Percentiles rank a stretch among this genome's conserved stretches.
Evolutionary conservation across 2,113 vertebrate species (phyloP).

Genomic region (Toxotes chatareus): DNA sequence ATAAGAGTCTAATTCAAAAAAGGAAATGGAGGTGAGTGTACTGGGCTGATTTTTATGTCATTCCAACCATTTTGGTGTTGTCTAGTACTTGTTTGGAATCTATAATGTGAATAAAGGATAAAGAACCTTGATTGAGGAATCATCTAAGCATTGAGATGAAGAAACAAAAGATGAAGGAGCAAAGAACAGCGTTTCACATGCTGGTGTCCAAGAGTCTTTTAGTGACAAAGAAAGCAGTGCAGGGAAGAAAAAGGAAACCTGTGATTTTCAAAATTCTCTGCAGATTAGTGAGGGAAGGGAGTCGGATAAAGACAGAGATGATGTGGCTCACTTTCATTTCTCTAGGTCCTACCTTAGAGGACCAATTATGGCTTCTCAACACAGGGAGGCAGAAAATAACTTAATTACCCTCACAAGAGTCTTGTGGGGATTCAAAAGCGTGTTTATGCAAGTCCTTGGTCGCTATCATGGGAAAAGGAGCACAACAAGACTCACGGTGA

Average conservation of each 20-base stretch:
- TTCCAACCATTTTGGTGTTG: too few relatives aligned
- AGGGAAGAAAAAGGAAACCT: background rate
- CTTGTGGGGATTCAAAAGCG: slow-evolving; percentile 22
- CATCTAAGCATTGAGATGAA: background rate
- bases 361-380: slow-evolving; percentile 14
- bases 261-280: background rate
- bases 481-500: background rate
- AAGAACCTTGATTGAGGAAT: background rate
- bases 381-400: slow-evolving; percentile 6
- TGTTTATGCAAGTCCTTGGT: slow-evolving; percentile 29
- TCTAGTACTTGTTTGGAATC: too few relatives aligned
- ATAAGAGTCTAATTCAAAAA: background rate
- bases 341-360: background rate
- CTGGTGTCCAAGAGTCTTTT: background rate
- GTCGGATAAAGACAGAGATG: background rate
- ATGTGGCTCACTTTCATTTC: slow-evolving; percentile 15
- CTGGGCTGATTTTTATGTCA: background rate
- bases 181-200: background rate
- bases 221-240: background rate
- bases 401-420: slow-evolving; percentile 9
- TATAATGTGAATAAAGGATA: background rate
- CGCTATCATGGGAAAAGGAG: background rate
- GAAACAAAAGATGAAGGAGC: background rate
- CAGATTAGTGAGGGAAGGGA: background rate
- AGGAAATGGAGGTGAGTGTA: background rate